Evolutionary conservation across 2,888 invertebrate genomes (phyloP), one percentile per base, ranked within the genome.

Genomic region (Stegana nigrithorax): DNA sequence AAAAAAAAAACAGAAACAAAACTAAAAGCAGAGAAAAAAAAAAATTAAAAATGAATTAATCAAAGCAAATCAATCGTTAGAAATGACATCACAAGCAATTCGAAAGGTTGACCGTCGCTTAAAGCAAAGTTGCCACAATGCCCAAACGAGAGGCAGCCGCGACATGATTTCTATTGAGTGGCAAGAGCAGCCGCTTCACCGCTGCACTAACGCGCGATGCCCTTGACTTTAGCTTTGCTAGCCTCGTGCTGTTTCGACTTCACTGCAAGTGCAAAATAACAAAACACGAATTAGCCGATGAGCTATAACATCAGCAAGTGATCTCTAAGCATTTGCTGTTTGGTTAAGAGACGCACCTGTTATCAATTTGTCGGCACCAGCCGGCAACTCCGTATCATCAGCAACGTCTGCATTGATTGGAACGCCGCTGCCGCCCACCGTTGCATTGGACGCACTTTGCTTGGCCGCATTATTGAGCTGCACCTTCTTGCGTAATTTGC

Each of bases 401-500:
- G 73, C 75, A 45, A 71, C 69, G 53, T 64, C 66, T 47, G 59
- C 62, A 65, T 57, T 7, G 61, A 27, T 5, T n/a, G 55, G 27
- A 8, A 50, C 60, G 12, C 62, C 62, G 26, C 39, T 60, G 5
- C 53, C 61, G 39, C 59, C 64, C 44, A 56, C 55, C 42, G 64
- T n/a, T n/a, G n/a, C 61, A 21, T 50, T 59, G 12, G 57, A 66
- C 56, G 32, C 42, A 14, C 36, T 4, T n/a, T 10, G 6, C 19
- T 45, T 59, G 21, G 58, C 67, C 55, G 42, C 45, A 51, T 55
- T 32, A 10, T 55, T 55, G 5, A 17, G 81, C 19, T 73, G 79
- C 57, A 85, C 81, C 74, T 85, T 85, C 67, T 85, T 85, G 23
- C 84, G 79, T 26, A 85, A 65, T 62, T 84, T 84, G 64, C 85